phyloP scores from a whole-genome alignment of 64 coral and sea anemone species.

The Stichodactyla helianthus region DNA sequence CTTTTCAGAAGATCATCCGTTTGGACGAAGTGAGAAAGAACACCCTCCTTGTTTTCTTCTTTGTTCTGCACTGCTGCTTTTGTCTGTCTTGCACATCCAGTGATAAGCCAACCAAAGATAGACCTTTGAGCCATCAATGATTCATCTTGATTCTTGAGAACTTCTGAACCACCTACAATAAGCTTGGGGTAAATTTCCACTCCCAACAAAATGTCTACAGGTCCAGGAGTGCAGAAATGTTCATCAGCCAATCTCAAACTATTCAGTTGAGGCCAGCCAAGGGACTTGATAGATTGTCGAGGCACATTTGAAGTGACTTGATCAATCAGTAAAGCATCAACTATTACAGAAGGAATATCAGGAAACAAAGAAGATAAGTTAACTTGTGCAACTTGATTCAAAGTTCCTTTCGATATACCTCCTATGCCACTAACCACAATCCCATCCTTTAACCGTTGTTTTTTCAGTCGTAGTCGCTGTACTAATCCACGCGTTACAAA shows the following conservation, averaged over 20 bases:
- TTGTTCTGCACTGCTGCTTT: background rate
- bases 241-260: background rate
- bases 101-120: background rate
- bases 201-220: background rate
- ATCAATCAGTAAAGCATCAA: background rate
- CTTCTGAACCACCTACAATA: background rate
- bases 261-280: background rate
- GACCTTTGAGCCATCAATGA: background rate
- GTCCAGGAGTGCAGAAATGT: background rate
- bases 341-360: background rate
- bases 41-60: background rate
- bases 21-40: background rate
- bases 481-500: conserved; percentile 41
- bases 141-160: background rate
- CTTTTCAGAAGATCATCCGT: conserved; percentile 6
- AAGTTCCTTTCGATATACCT: background rate
- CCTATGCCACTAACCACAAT: background rate
- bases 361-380: background rate
- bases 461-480: conserved; percentile 30
- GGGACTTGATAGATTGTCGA: background rate
- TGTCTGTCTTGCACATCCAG: background rate
- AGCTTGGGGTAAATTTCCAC: background rate
- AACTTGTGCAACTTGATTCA: background rate
- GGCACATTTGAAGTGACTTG: background rate
- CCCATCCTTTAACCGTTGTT: conserved; percentile 14